phyloP scores from a whole-genome alignment of 1,140 invertebrate species.

The Macrocentrus cingulum region DNA sequence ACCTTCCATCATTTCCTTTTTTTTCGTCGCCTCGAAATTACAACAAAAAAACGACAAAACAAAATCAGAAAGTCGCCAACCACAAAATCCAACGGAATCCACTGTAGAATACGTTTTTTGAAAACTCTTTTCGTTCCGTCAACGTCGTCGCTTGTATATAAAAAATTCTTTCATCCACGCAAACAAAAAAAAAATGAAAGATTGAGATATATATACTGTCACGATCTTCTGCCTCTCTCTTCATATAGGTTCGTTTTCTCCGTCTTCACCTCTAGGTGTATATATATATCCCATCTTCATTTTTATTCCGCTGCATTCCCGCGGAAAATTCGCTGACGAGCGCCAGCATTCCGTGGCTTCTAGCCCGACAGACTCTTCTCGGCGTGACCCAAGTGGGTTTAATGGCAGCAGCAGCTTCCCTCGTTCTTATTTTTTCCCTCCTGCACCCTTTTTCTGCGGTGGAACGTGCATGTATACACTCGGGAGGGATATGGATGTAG shows the following conservation, averaged over 20 bases:
- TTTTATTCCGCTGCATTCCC: constrained; percentile 19
- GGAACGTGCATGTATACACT: constrained; percentile 28
- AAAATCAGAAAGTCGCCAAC: no score
- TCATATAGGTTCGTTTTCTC: constrained; percentile 5
- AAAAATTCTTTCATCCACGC: background rate
- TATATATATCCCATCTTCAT: constrained; percentile 21
- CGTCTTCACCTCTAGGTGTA: no score
- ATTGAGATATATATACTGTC: background rate
- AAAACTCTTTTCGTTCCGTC: no score
- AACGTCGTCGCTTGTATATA: no score
- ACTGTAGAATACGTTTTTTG: no score
- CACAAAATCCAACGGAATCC: no score
- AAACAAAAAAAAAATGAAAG: no score
- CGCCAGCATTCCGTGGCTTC: constrained; percentile 21
- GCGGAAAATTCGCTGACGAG: constrained; percentile 19
- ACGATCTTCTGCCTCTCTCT: background rate
- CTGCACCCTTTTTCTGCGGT: constrained; percentile 3
- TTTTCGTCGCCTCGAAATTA: no score
- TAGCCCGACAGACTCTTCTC: constrained; percentile 14
- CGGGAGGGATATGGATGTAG: constrained; percentile 19
- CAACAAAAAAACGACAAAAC: no score
- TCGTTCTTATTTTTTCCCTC: constrained; percentile 15
- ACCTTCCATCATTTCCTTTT: no score
- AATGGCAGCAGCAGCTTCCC: constrained; percentile 8
- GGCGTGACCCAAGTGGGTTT: constrained; percentile 15